Evolutionary conservation across 2,888 invertebrate genomes (phyloP), one percentile per base, ranked within the genome.

Genomic region (Tetranychus truncatus): DNA sequence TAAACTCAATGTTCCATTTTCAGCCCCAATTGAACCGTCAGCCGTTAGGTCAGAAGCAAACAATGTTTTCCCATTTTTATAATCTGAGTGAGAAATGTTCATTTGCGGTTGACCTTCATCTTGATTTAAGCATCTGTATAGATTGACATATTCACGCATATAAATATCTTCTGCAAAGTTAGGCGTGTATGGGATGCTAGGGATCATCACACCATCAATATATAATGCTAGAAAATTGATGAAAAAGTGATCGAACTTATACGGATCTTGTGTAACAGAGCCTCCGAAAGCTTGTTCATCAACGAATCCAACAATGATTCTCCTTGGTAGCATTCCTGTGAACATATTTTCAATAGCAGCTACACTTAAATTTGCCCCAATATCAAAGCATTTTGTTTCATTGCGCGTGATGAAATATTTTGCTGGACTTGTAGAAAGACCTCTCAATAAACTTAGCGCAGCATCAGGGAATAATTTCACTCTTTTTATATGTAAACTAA

Each of bases 301-400:
- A 7, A 73, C 11, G 8, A 46, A 65, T 11, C 24, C 55, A 55
- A 73, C 20, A 24, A 73, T 11, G 3, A 66, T 24, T 55, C 74
- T 20, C 8, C 74, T n/a, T 8, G 74, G 74, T 55, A 73, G 24
- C 11, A 65, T n/a, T 1, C 74, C 74, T 21, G n/a, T 69, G 21
- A 69, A 69, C 6, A 69, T 11, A 20, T 69, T 69, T 20, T 69
- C 69, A 18, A 69, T 11, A 8, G 21, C 24, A 9, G 69, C 69
- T 6, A 21, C 69, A 6, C 21, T 24, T 69, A 24, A 7, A 6
- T 24, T 20, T 20, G 69, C 11, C 4, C 24, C 24, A 67, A 67
- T 67, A 24, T 11, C 20, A 4, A 69, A 69, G 24, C 24, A 4
- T 4, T 20, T 4, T 20, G 24, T 24, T 24, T 69, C 69, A 69